A percentile compares a stretch with the other conserved stretches of the same genome.
These are phyloP conservation scores for Gortyna flavago DNA, from an alignment of 2,888 invertebrate genomes.

Conservation along the genomic window DNA sequence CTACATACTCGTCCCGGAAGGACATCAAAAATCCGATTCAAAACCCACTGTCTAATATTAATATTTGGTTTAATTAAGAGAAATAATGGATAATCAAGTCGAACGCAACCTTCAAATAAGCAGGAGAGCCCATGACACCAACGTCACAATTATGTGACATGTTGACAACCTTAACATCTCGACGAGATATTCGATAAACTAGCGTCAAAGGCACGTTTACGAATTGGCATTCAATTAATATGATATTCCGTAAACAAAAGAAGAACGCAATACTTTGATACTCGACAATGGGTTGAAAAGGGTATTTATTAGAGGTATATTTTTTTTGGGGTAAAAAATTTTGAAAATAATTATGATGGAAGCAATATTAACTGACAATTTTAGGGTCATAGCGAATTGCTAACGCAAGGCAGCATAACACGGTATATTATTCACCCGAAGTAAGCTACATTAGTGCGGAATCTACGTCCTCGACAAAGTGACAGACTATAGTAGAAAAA, in stretches of 20 bases:
- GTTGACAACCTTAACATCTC: conserved; percentile 31
- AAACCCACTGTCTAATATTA: conserved; percentile 82
- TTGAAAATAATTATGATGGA: conserved; percentile 60
- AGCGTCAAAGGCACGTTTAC: conserved; percentile 45
- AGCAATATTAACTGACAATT: conserved; percentile 59
- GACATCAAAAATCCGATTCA: conserved; percentile 69
- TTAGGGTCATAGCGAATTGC: conserved; percentile 65
- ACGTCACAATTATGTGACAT: conserved; percentile 23
- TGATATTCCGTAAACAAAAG: conserved; percentile 35
- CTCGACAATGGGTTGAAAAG: conserved; percentile 64
- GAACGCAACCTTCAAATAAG: conserved; percentile 54
- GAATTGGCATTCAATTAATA: conserved; percentile 41
- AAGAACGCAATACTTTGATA: conserved; percentile 36
- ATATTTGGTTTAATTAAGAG: conserved; percentile 76
- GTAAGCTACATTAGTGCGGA: not conserved
- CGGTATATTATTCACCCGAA: conserved; percentile 3
- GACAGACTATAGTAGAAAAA: not conserved
- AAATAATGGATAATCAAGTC: conserved; percentile 65
- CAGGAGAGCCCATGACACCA: conserved; percentile 41
- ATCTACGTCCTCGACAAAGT: not conserved
- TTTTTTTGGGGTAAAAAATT: conserved; percentile 45
- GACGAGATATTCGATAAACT: conserved; percentile 22
- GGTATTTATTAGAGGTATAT: conserved; percentile 51
- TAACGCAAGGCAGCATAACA: conserved; percentile 61
- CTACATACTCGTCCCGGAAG: conserved; percentile 75